Evolutionary conservation across 2,888 invertebrate species (phyloP).

Genomic region (Linhomoeus sp.): DNA sequence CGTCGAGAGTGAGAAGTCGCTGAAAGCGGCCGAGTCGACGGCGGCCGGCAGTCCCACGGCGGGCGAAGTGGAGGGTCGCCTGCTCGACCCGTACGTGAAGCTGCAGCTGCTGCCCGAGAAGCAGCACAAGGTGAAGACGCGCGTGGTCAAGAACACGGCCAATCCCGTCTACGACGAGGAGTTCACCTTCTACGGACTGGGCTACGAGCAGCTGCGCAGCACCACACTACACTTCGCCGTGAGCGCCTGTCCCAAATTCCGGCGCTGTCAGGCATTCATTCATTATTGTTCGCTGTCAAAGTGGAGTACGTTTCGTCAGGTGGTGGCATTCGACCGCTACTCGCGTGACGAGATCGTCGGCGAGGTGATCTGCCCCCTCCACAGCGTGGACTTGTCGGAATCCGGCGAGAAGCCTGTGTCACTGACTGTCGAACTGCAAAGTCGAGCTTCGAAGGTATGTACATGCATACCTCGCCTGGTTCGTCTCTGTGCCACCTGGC

Average conservation of each 20-base stretch:
- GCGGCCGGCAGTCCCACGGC: slow-evolving; percentile 6
- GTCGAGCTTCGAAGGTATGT: slow-evolving; percentile 5
- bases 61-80: slow-evolving; percentile 12
- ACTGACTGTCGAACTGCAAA: slow-evolving; percentile 6
- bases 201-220: slow-evolving; percentile 30
- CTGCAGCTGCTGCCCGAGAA: slow-evolving; percentile 89
- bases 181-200: slow-evolving; percentile 79
- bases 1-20: no score
- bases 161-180: slow-evolving; percentile 96
- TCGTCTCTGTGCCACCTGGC: background rate
- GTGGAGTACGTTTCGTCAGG: slow-evolving; percentile 5
- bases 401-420: slow-evolving; percentile 4
- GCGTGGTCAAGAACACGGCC: slow-evolving; percentile 80
- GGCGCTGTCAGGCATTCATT: no score
- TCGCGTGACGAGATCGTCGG: slow-evolving; percentile 96
- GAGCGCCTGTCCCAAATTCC: background rate
- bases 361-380: slow-evolving; percentile 55
- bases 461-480: background rate
- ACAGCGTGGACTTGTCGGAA: slow-evolving; percentile 43
- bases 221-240: slow-evolving; percentile 64
- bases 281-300: no score
- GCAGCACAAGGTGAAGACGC: slow-evolving; percentile 60
- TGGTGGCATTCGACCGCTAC: slow-evolving; percentile 76
- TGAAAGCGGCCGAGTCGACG: no score
- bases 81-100: slow-evolving; percentile 84